phyloP scores from a whole-genome alignment of 2,113 vertebrate genomes.

The Thryonomys swinderianus region DNA sequence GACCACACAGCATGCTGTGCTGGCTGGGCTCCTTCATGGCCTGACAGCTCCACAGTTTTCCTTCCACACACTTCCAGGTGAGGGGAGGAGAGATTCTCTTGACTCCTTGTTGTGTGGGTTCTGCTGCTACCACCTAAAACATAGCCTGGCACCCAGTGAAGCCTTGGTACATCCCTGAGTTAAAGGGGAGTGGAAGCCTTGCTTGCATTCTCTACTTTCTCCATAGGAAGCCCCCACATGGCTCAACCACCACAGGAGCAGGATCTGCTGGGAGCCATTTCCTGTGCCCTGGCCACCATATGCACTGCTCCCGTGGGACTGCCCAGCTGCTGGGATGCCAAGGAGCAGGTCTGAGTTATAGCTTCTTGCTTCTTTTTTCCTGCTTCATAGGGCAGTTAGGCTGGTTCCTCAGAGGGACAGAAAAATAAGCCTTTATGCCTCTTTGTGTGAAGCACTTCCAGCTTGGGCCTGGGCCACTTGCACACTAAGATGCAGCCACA shows the following conservation, averaged over 20 bases:
- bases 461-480: neutral
- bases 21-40: conserved; percentile 82
- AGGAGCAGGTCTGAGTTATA: conserved; percentile 84
- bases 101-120: neutral
- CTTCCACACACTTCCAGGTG: conserved; percentile 81
- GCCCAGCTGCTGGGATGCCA: conserved; percentile 80
- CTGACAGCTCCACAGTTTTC: conserved; percentile 72
- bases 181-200: neutral
- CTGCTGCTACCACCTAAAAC: neutral
- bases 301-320: conserved; percentile 83
- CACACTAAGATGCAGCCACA: neutral
- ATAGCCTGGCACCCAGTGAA: neutral
- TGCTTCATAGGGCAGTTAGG: neutral
- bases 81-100: neutral
- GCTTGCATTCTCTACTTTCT: conserved; percentile 14
- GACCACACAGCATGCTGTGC: conserved; percentile 76
- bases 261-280: conserved; percentile 70
- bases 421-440: conserved; percentile 32
- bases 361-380: neutral
- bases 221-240: conserved; percentile 71
- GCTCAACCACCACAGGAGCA: conserved; percentile 65
- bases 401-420: conserved; percentile 8
- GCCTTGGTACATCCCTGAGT: neutral
- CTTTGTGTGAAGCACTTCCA: neutral
- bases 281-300: conserved; percentile 81